Conservation (phyloP, 2,113 vertebrate species). For the Ariopsis seemanni region DNA sequence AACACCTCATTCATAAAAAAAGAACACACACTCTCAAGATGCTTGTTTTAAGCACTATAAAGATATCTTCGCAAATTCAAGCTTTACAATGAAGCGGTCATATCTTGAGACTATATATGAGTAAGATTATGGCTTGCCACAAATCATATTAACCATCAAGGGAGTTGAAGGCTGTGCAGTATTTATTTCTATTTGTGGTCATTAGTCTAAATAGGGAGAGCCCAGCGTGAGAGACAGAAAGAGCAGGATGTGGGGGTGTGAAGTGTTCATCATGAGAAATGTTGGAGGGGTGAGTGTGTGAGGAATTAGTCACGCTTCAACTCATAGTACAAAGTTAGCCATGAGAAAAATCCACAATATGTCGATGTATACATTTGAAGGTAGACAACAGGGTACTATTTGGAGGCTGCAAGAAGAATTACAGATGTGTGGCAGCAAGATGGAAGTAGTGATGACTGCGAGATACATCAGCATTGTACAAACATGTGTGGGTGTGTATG, state of each 20-base stretch:
- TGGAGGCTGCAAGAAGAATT: background rate
- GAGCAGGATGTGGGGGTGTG: slow-evolving; percentile 51
- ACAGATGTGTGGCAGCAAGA: slow-evolving; percentile 19
- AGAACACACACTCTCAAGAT: background rate
- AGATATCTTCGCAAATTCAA: background rate
- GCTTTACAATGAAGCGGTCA: background rate
- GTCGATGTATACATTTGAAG: background rate
- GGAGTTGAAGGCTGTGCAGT: slow-evolving; percentile 11
- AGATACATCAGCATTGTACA: slow-evolving; percentile 7
- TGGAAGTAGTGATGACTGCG: slow-evolving; percentile 14
- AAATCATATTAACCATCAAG: slow-evolving; percentile 33
- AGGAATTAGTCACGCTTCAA: slow-evolving; percentile 46
- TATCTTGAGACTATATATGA: background rate
- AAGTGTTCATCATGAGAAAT: slow-evolving; percentile 50
- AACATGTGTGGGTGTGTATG: slow-evolving; percentile 36
- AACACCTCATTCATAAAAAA: background rate
- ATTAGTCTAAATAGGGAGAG: slow-evolving; percentile 35
- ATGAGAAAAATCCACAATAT: slow-evolving; percentile 11
- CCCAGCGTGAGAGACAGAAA: slow-evolving; percentile 22
- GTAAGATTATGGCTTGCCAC: slow-evolving; percentile 1
- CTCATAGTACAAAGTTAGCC: slow-evolving; percentile 3
- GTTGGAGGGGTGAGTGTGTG: slow-evolving; percentile 34
- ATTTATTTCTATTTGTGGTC: slow-evolving; percentile 24
- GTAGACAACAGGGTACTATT: background rate
- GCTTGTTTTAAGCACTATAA: background rate